Base-by-base conservation (phyloP, 2,888 invertebrate genomes). In the Calliphora vomitoria region DNA sequence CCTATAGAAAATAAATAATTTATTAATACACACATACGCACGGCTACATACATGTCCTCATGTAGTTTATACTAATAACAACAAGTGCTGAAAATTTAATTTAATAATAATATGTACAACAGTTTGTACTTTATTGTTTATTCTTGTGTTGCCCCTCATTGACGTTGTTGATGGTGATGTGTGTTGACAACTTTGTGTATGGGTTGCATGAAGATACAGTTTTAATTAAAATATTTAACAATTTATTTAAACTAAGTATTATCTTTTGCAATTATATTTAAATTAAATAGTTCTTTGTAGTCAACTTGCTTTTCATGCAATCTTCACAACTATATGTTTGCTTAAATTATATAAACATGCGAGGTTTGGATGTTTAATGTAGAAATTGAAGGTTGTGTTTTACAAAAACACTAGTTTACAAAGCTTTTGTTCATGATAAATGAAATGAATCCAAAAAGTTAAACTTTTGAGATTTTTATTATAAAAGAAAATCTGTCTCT, bases 151-250 rank as follows among this genome's bases (percentile, higher is more conserved):
- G 20, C 11, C 50, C 31, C 47, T 74, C 18, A 31, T 35, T 64
- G 38, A 55, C 10, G 25, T 20, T 15, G 25, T 13, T 25, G 13
- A 53, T 10, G 62, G 15, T 69, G 25, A 71, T 62, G n/a, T 44
- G 71, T 35, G 53, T 44, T 64, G 66, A 58, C 60, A 58, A 18
- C 25, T 53, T 74, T 80, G 25, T 4, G n/a, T 35, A 18, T 58
- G 58, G 15, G 35, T 69, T 15, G 8, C 13, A 53, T 35, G 50
- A 50, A n/a, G 41, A 69, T 71, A 71, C 74, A 74, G 38, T 60
- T 80, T 80, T 80, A 85, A 85, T 85, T 85, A 80, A 80, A 85
- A 74, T 74, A 66, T 74, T 80, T 68, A 85, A 80, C 41, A 79
- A 66, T 85, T 68, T 74, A 18, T 75, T 75, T 69, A 31, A 85